These are phyloP conservation scores for Indri indri DNA, from an alignment of 2,113 vertebrate species.

Conservation along the genomic window DNA sequence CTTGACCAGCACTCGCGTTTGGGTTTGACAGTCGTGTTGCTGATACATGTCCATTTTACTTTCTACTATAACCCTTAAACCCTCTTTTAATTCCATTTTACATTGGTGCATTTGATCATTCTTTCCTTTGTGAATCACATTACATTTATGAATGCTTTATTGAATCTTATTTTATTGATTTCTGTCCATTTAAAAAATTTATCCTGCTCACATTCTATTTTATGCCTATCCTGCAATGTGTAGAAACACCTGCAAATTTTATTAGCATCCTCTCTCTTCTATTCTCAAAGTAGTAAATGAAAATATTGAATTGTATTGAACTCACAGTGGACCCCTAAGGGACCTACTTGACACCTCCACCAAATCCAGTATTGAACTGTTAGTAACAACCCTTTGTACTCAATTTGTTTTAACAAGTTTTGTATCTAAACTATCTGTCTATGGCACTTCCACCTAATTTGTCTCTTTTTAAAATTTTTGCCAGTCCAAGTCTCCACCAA, in stretches of 20 bases:
- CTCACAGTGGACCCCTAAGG: slow-evolving; percentile 42
- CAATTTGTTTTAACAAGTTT: slow-evolving; percentile 76
- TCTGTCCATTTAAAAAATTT: slow-evolving; percentile 78
- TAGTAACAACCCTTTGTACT: slow-evolving; percentile 48
- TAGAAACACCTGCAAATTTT: slow-evolving; percentile 73
- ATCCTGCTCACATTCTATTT: slow-evolving; percentile 78
- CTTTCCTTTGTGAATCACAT: slow-evolving; percentile 77
- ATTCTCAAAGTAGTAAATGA: slow-evolving; percentile 78
- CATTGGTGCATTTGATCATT: slow-evolving; percentile 80
- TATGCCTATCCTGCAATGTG: slow-evolving; percentile 79
- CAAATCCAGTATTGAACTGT: slow-evolving; percentile 63
- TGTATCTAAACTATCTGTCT: slow-evolving; percentile 18
- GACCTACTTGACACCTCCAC: slow-evolving; percentile 75
- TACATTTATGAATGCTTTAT: slow-evolving; percentile 77
- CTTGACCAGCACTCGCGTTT: slow-evolving; percentile 22
- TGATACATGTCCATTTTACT: slow-evolving; percentile 44
- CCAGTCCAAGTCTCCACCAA: neutral
- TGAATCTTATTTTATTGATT: slow-evolving; percentile 82
- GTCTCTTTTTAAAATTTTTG: neutral
- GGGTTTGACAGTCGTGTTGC: slow-evolving; percentile 23
- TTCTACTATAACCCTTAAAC: slow-evolving; percentile 59
- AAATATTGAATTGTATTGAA: slow-evolving; percentile 81
- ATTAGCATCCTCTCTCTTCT: slow-evolving; percentile 69
- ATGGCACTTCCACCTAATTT: neutral
- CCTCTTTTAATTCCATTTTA: slow-evolving; percentile 73